phyloP scores from a whole-genome alignment of 1,140 invertebrate species.

The Drosophila prosaltans region DNA sequence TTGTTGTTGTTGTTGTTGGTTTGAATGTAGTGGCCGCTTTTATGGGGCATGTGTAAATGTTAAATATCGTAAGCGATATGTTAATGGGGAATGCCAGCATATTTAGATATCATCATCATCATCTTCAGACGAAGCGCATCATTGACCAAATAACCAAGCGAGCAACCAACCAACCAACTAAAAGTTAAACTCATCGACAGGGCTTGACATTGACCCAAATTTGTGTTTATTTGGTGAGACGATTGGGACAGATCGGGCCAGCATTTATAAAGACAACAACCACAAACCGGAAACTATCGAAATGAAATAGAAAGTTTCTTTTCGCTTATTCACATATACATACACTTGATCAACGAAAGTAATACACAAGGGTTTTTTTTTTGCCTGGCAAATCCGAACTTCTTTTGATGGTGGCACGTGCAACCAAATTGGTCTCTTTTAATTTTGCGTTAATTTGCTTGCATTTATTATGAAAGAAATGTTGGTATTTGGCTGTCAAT shows the following conservation, averaged over 20 bases:
- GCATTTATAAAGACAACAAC: slow-evolving; percentile 52
- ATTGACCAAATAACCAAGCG: slow-evolving; percentile 26
- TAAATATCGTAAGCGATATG: slow-evolving; percentile 52
- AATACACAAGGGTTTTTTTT: slow-evolving; percentile 14
- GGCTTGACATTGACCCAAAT: slow-evolving; percentile 75
- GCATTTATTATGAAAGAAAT: slow-evolving; percentile 46
- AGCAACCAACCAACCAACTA: too few species aligned
- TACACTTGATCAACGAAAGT: slow-evolving; percentile 7
- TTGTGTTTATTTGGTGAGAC: slow-evolving; percentile 65
- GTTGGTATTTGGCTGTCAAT: slow-evolving; percentile 2
- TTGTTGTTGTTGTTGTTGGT: slow-evolving; percentile 7
- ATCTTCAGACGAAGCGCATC: slow-evolving; percentile 13
- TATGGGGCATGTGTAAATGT: slow-evolving; percentile 6
- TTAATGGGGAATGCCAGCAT: slow-evolving; percentile 57
- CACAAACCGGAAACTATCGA: slow-evolving; percentile 70
- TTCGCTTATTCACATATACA: slow-evolving; percentile 11
- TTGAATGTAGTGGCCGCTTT: slow-evolving; percentile 9
- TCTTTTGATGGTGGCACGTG: background rate
- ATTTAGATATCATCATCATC: slow-evolving; percentile 44
- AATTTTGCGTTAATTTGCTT: slow-evolving; percentile 25
- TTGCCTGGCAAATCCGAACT: background rate
- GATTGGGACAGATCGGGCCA: slow-evolving; percentile 52
- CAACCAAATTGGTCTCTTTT: background rate
- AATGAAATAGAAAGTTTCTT: slow-evolving; percentile 75
- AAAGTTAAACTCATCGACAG: slow-evolving; percentile 4